phyloP scores from a whole-genome alignment of 2,113 vertebrate genomes.

The Protomyctophum bolini region DNA sequence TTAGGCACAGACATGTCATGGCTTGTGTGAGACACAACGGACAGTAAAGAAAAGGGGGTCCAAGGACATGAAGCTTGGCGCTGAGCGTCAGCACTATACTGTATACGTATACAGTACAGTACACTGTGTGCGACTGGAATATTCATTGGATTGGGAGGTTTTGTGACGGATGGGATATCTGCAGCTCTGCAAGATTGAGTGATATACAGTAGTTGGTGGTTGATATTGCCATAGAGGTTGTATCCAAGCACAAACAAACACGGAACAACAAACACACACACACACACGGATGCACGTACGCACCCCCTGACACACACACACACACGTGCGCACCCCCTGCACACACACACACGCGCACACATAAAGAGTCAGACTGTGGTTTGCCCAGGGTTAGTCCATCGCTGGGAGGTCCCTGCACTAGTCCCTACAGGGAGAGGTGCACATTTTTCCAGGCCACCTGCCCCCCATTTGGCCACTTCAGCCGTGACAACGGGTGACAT shows the following conservation, averaged over 20 bases:
- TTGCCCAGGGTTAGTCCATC: constrained; percentile 13
- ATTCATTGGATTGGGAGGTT: constrained; percentile 15
- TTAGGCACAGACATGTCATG: constrained; percentile 46
- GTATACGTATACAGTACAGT: not conserved
- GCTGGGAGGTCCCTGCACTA: not conserved
- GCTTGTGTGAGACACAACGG: constrained; percentile 20
- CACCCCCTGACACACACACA: no score
- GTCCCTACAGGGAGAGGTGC: constrained; percentile 23
- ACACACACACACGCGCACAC: no score
- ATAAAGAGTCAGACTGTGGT: constrained; percentile 50
- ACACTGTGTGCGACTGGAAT: constrained; percentile 11
- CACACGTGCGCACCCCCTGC: no score
- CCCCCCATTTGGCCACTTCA: not conserved
- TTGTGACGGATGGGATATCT: constrained; percentile 19
- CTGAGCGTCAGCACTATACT: constrained; percentile 12
- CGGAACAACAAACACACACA: no score
- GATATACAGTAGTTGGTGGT: constrained; percentile 31
- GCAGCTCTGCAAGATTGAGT: constrained; percentile 2
- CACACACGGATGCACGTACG: no score
- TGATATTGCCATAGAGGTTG: constrained; percentile 47
- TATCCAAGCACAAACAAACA: constrained; percentile 49
- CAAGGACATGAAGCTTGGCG: constrained; percentile 36
- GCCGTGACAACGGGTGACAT: not conserved
- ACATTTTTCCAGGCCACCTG: constrained; percentile 22
- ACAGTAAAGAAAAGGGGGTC: not conserved